Conservation (phyloP, 1,140 invertebrate species). For the Aplysia californica region DNA sequence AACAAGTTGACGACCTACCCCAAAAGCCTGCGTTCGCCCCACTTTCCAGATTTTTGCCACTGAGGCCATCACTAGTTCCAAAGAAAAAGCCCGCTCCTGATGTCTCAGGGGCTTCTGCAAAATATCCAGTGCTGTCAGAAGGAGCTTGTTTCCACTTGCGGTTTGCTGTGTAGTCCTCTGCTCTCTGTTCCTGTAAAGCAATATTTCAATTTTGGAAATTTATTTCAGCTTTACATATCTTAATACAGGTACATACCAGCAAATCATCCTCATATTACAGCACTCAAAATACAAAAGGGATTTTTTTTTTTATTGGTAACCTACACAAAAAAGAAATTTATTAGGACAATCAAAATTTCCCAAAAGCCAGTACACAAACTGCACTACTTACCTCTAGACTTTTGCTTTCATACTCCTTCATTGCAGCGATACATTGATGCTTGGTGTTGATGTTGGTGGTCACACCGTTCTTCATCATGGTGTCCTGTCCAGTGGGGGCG, state of each 20-base stretch:
- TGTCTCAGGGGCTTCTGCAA: conserved; percentile 39
- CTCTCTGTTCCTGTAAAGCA: conserved; percentile 82
- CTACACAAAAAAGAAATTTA: not conserved
- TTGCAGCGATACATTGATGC: conserved; percentile 95
- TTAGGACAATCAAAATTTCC: not conserved
- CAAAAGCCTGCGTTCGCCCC: conserved; percentile 27
- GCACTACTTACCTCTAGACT: conserved; percentile 78
- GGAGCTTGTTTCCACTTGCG: conserved; percentile 77
- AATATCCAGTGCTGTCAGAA: conserved; percentile 34
- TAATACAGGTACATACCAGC: too few species aligned
- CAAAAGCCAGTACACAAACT: not conserved
- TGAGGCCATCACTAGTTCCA: conserved; percentile 13
- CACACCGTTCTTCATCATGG: conserved; percentile 85
- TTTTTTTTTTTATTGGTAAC: too few species aligned
- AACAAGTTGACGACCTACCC: too few species aligned
- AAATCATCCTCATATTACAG: too few species aligned
- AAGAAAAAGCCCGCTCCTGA: conserved; percentile 33
- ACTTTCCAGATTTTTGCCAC: too few species aligned
- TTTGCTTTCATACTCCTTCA: conserved; percentile 97
- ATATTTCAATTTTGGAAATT: too few species aligned
- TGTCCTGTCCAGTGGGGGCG: conserved; percentile 87
- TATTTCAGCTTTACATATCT: too few species aligned
- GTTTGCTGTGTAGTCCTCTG: conserved; percentile 93
- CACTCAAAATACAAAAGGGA: not conserved
- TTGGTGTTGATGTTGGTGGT: conserved; percentile 87